Base-by-base conservation (phyloP, 2,113 vertebrate genomes). In the Lichenostomus cassidix region DNA sequence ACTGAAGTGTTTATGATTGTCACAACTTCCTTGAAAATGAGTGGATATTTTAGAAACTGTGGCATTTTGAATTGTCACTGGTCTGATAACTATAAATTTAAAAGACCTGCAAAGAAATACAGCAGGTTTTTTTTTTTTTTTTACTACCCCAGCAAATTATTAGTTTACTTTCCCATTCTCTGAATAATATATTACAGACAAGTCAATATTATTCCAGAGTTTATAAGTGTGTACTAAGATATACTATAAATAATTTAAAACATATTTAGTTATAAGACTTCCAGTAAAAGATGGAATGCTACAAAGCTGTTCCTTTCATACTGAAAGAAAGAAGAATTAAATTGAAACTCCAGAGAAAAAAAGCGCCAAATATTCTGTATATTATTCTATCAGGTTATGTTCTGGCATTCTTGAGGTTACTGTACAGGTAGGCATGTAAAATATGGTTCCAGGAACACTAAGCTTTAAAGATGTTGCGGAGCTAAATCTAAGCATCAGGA, bases 151-250 rank as follows among this genome's bases (percentile, higher is more conserved):
- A 79, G 83, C 27, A 82, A 35, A n/a, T 64, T 81, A 89, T 87
- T 94, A 67, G 56, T 96, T 97, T 93, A 89, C 70, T 88, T 91
- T 94, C 77, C 15, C 14, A 58, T 89, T 92, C 47, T 70, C 65
- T 89, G 68, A 91, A 60, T 95, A 56, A 65, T 65, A 5, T 64
- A 79, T 87, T 71, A 55, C n/a, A 81, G 85, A 37, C 19, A 79
- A 82, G 19, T 86, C 47, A 70, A 37, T 90, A 63, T 59, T 94
- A 78, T 80, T 74, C 41, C 3, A 11, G 33, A 81, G 53, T 94
- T 70, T 86, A 37, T 71, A 88, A 92, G 33, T 95, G 79, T 94
- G 56, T 92, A 95, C 88, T 92, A 83, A 94, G 86, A 92, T 83
- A 46, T 50, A 46, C 39, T n/a, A 88, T 81, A 93, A 96, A 92